Evolutionary conservation across 1,140 invertebrate species (phyloP), one percentile per base, ranked within the genome.

Genomic region (Orchesella cincta): DNA sequence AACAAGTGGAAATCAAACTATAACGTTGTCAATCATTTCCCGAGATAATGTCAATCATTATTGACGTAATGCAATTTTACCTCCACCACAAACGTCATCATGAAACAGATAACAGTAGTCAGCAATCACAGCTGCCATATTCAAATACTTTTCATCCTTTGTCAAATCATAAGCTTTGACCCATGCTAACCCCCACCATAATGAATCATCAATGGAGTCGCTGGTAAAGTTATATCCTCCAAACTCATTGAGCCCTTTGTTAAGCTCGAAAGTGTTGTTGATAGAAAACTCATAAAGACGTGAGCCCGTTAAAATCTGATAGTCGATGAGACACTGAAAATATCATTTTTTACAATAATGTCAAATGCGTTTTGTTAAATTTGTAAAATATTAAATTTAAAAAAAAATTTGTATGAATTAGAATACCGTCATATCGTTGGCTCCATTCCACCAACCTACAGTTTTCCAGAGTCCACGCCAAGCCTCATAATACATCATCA

Each of bases 191-290:
- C 35, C 71, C 71, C 71, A 73, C 67, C 71, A 73, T 1, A 46
- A n/a, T 5, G 71, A 46, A 23, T 73, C 71, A 46, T 73, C 71
- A 51, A 73, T 36, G 23, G 71, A 36, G 16, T 73, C 71, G 36
- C 71, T 73, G 71, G 71, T 73, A 46, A 73, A 73, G 26, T 73
- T 73, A n/a, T 67, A 67, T 2, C 62, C 62, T 18, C 62, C 62
- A n/a, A 67, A 67, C 62, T 67, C 28, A 31, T 67, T 67, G 3
- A 67, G 62, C 1, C 62, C 62, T n/a, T 67, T 67, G 62, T 67
- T 67, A 2, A 67, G 29, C 62, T 67, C 62, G 23, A 67, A 67
- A 12, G 62, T 67, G 29, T 67, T 67, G 62, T 67, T 67, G 14
- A 67, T 67, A 31, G 62, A 2, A n/a, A 31, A 67, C 2, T 29